These are phyloP conservation scores for Cephalopholis sonnerati DNA, from an alignment of 2,113 vertebrate genomes.

Conservation along the genomic window DNA sequence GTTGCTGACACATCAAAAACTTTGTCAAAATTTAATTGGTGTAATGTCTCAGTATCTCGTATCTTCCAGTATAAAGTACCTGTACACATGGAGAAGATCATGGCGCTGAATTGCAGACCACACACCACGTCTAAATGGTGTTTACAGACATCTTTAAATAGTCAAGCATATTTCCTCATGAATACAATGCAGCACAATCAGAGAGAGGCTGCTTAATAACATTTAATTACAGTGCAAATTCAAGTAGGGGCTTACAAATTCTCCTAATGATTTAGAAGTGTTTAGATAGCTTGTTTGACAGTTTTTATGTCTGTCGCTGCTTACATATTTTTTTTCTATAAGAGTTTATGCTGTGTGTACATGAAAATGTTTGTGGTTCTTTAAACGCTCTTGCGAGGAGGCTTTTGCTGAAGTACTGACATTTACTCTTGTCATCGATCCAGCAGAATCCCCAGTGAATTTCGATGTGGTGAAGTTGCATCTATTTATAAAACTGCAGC, in stretches of 20 bases:
- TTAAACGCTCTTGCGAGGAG: slow-evolving; percentile 18
- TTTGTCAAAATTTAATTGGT: neutral
- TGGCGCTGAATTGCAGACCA: slow-evolving; percentile 74
- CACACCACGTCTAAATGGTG: slow-evolving; percentile 84
- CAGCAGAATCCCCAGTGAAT: neutral
- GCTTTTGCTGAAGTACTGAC: slow-evolving; percentile 9
- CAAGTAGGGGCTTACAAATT: slow-evolving; percentile 86
- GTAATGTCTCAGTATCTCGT: slow-evolving; percentile 11
- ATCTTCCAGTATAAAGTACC: slow-evolving; percentile 16
- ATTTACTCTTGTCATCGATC: slow-evolving; percentile 25
- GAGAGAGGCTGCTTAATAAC: slow-evolving; percentile 88
- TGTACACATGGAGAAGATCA: slow-evolving; percentile 48
- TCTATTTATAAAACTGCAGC: neutral
- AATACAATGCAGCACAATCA: slow-evolving; percentile 85
- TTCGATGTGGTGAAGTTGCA: neutral
- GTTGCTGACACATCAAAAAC: neutral
- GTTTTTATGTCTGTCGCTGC: slow-evolving; percentile 51
- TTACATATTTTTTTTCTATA: slow-evolving; percentile 27
- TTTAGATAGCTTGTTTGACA: slow-evolving; percentile 81
- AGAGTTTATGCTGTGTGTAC: slow-evolving; percentile 33
- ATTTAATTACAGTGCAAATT: slow-evolving; percentile 90
- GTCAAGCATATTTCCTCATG: slow-evolving; percentile 86
- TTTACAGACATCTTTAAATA: slow-evolving; percentile 82
- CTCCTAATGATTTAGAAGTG: slow-evolving; percentile 83
- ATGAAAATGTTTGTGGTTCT: slow-evolving; percentile 55